Evolutionary conservation across 1,140 invertebrate species (phyloP).

Genomic region (Drosophila ohnishii): DNA sequence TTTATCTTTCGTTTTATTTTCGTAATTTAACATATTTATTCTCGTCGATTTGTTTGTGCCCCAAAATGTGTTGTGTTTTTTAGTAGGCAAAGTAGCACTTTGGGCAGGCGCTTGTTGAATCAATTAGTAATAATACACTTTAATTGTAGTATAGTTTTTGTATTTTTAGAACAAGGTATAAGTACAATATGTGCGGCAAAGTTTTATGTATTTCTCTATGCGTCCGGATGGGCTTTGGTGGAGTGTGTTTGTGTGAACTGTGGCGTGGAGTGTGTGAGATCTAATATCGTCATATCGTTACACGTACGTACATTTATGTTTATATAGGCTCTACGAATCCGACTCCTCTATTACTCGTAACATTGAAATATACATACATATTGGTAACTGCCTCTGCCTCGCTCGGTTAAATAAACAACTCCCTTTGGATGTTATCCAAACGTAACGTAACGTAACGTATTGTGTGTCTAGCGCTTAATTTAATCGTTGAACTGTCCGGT

Average conservation of each 20-base stretch:
- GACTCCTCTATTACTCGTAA: constrained; percentile 58
- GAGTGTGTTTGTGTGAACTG: constrained; percentile 12
- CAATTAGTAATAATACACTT: constrained; percentile 65
- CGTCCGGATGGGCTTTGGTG: constrained; percentile 9
- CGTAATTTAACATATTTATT: constrained; percentile 11
- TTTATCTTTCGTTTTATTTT: constrained; percentile 9
- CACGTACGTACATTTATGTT: constrained; percentile 45
- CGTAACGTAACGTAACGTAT: constrained; percentile 40
- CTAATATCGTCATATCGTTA: constrained; percentile 58
- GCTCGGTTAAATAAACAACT: constrained; percentile 51
- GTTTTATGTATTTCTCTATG: constrained; percentile 23
- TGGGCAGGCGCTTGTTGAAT: constrained; percentile 72
- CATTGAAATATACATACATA: constrained; percentile 72
- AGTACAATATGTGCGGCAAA: constrained; percentile 60
- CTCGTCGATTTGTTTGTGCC: constrained; percentile 45
- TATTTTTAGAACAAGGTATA: constrained; percentile 47
- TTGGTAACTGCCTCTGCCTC: constrained; percentile 27
- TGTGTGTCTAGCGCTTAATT: constrained; percentile 74
- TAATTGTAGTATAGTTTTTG: constrained; percentile 59
- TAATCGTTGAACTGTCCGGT: constrained; percentile 74
- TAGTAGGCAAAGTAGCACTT: constrained; percentile 67
- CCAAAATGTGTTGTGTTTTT: constrained; percentile 14
- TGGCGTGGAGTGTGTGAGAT: constrained; percentile 39
- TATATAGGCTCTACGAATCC: constrained; percentile 50
- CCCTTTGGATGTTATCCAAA: constrained; percentile 42